Percentiles rank a stretch among this genome's conserved stretches.
These are phyloP conservation scores for Piaya cayana DNA, from an alignment of 2,113 vertebrate genomes.

Conservation along the genomic window DNA sequence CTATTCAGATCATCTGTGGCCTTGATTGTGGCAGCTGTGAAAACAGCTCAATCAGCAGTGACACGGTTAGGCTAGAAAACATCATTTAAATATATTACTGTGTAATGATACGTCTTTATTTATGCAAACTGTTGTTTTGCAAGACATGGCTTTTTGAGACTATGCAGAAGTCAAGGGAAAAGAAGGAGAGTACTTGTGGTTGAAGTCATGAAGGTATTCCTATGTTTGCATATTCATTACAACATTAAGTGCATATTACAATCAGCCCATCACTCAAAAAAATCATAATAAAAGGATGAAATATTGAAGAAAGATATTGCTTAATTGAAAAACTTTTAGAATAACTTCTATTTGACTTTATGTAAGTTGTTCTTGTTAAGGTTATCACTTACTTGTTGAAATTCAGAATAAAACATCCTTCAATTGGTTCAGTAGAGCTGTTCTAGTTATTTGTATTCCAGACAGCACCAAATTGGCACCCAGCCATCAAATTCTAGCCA, in stretches of 20 bases:
- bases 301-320: background rate
- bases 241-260: background rate
- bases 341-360: background rate
- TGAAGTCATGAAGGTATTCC: background rate
- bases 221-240: background rate
- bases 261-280: background rate
- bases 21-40: background rate
- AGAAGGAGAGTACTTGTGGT: accelerated
- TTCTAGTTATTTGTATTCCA: background rate
- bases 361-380: background rate
- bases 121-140: background rate
- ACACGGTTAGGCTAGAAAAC: background rate
- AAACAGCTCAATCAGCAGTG: background rate
- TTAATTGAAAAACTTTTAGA: background rate
- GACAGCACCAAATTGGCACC: accelerated
- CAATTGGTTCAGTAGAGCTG: background rate
- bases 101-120: background rate
- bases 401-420: background rate
- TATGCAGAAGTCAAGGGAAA: background rate
- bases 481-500: background rate
- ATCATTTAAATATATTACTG: background rate
- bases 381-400: background rate
- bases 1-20: background rate
- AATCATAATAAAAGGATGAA: background rate
- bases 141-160: background rate